Conservation (phyloP, 2,888 invertebrate species). For the Eudasyphora cyanicolor region DNA sequence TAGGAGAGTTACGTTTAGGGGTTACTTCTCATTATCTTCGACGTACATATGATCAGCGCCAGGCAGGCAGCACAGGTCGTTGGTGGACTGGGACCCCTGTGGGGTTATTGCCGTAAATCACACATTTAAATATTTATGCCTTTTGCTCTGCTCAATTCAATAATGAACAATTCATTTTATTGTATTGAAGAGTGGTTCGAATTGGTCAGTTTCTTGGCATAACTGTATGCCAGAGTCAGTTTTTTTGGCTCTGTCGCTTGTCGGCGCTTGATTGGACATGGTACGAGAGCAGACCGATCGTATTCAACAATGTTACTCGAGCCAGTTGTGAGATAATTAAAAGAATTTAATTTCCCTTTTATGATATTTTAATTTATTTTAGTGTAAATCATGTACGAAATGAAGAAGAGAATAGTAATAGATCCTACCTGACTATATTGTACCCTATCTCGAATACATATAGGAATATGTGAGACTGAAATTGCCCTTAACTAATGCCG, state of each 20-base stretch:
- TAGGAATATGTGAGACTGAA: no score
- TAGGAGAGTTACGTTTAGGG: background rate
- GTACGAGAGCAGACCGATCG: background rate
- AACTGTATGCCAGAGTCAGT: conserved; percentile 39
- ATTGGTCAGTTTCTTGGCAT: conserved; percentile 32
- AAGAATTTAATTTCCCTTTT: conserved; percentile 78
- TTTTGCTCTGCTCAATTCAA: conserved; percentile 60
- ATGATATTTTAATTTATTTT: conserved; percentile 79
- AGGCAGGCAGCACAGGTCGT: conserved; percentile 36
- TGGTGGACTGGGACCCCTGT: conserved; percentile 62
- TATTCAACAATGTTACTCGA: conserved; percentile 35
- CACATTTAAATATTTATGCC: conserved; percentile 71
- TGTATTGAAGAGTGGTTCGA: conserved; percentile 46
- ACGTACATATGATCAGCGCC: conserved; percentile 36
- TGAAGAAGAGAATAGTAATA: conserved; percentile 44
- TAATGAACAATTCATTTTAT: conserved; percentile 60
- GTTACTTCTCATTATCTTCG: conserved; percentile 35
- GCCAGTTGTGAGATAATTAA: conserved; percentile 65
- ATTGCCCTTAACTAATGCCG: no score
- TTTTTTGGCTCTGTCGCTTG: conserved; percentile 19
- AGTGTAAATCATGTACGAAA: conserved; percentile 77
- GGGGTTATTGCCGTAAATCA: conserved; percentile 70
- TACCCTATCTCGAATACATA: background rate
- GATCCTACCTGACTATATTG: background rate
- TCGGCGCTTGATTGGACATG: conserved; percentile 48